Evolutionary conservation across 2,113 vertebrate genomes (phyloP), one percentile per base, ranked within the genome.

Genomic region (Willisornis vidua): DNA sequence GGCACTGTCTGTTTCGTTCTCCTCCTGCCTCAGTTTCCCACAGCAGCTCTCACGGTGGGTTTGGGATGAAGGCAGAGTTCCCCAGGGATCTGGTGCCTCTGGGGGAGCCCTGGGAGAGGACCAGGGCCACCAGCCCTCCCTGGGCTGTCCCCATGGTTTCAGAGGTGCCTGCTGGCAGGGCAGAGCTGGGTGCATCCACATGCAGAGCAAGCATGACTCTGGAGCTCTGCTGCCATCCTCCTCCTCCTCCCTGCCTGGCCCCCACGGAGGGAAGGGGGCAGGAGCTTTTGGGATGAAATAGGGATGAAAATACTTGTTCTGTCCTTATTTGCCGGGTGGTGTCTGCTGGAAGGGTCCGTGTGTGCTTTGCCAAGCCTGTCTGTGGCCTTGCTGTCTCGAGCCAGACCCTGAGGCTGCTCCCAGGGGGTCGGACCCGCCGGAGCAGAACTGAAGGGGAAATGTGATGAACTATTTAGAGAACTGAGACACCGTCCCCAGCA

Each of bases 341-440:
- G 48, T 19, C 51, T 70, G 71, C 43, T 0, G 1, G 52, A 12
- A 19, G 45, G 39, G 20, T 46, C 52, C 43, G 33, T 3, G 7
- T 1, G 66, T 8, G 59, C 75, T 24, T 25, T 41, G 6, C 29
- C 55, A 8, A 23, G 35, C 23, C 12, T 2, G 25, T 18, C 8
- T 2, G 19, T 22, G 63, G 63, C 45, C 46, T 43, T 3, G 8
- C 7, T n/a, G 14, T 7, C 57, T 9, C 1, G 0, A 7, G 31
- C 33, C 41, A 14, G 39, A 33, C 22, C 31, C 41, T 1, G 2
- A 8, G 10, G 35, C 43, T 39, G 74, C 29, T 72, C n/a, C 49
- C 14, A 2, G 1, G 67, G 72, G 48, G 18, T 3, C 12, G 12
- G 11, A 61, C 1, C 22, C 17, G 0, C 31, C 0, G 2, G 57